Evolutionary conservation across 2,113 vertebrate genomes (phyloP).

Genomic region (Opisthocomus hoazin): DNA sequence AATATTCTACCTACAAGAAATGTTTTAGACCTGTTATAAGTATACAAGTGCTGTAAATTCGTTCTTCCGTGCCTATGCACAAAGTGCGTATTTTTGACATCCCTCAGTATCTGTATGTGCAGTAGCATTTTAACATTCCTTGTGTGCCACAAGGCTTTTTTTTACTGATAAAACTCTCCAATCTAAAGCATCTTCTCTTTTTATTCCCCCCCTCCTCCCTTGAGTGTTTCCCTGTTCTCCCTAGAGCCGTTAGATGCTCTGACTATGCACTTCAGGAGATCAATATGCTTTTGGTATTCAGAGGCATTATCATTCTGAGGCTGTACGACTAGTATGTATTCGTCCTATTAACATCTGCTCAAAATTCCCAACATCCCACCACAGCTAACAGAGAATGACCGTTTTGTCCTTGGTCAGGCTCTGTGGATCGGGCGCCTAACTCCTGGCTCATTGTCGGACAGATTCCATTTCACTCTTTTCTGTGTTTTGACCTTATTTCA

Average conservation of each 20-base stretch:
- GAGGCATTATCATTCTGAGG: conserved; percentile 47
- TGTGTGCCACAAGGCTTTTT: neutral
- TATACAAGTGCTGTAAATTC: neutral
- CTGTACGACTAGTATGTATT: neutral
- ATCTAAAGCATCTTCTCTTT: neutral
- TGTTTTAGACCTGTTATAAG: neutral
- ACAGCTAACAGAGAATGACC: neutral
- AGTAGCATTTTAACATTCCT: neutral
- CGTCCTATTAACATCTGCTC: conserved; percentile 59
- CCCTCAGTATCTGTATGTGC: neutral
- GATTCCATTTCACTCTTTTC: neutral
- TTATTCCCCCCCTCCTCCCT: neutral
- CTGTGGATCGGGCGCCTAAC: neutral
- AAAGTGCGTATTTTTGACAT: neutral
- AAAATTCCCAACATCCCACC: conserved; percentile 25
- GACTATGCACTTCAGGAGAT: conserved; percentile 28
- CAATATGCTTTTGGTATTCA: conserved; percentile 37
- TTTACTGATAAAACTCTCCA: neutral
- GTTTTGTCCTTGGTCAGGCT: conserved; percentile 46
- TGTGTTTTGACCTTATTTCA: neutral
- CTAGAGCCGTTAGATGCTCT: conserved; percentile 3
- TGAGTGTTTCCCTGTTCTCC: neutral
- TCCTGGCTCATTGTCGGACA: neutral
- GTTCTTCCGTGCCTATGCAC: neutral
- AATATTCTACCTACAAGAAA: neutral